Evolutionary conservation across 2,113 vertebrate genomes (phyloP).

Genomic region (Perca schrenkii): DNA sequence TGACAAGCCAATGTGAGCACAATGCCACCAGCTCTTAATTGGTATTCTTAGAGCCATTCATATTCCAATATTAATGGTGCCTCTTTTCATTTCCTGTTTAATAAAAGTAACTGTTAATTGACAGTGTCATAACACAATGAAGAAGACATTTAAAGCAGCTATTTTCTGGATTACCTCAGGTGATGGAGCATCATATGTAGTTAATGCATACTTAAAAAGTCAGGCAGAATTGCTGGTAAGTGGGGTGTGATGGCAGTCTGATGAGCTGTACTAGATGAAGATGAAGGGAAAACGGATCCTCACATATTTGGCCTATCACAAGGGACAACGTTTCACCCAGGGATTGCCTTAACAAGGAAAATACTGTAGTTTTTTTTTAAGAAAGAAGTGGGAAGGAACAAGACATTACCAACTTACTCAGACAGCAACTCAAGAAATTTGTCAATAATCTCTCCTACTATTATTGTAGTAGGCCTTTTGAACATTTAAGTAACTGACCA

Average conservation of each 20-base stretch:
- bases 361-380: background rate
- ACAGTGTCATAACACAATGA: constrained; percentile 71
- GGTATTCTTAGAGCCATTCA: constrained; percentile 68
- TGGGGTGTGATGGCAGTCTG: constrained; percentile 58
- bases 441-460: background rate
- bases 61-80: constrained; percentile 65
- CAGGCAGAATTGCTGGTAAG: constrained; percentile 52
- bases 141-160: constrained; percentile 62
- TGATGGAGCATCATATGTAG: constrained; percentile 61
- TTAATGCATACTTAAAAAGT: constrained; percentile 67
- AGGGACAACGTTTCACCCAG: background rate
- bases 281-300: constrained; percentile 46
- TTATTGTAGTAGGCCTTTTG: background rate
- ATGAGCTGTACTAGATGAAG: constrained; percentile 55
- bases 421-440: background rate
- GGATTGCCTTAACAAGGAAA: constrained; percentile 6
- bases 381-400: background rate
- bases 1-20: constrained; percentile 69
- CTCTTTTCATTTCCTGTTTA: constrained; percentile 72
- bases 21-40: constrained; percentile 63
- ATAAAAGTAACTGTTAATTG: constrained; percentile 75
- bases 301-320: background rate
- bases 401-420: background rate
- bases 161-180: constrained; percentile 67
- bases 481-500: background rate